Evolutionary conservation across 2,113 vertebrate genomes (phyloP).

Genomic region (Zosterops hypoxanthus): DNA sequence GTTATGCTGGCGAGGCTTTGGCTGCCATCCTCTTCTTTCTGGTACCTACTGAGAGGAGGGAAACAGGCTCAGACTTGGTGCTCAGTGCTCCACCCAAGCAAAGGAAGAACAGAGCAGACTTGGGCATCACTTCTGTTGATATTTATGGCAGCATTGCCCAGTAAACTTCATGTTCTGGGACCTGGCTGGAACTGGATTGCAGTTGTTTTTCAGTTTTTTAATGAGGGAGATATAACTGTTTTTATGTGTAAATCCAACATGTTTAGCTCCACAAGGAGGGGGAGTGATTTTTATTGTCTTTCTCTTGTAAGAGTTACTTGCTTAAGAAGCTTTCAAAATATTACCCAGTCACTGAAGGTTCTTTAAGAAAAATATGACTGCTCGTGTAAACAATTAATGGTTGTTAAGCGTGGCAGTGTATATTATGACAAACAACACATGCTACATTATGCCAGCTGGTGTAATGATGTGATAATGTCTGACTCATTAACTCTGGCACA

Average conservation of each 20-base stretch:
- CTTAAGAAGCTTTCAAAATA: constrained; percentile 79
- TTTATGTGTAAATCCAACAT: not conserved
- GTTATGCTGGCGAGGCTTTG: fast-evolving
- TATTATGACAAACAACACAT: constrained; percentile 99
- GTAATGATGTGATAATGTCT: constrained; percentile 97
- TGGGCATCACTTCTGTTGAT: not conserved
- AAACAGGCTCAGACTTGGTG: not conserved
- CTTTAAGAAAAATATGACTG: constrained; percentile 85
- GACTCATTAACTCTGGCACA: constrained; percentile 98
- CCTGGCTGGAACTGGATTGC: not conserved
- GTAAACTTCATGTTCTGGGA: not conserved
- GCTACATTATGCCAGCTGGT: constrained; percentile 96
- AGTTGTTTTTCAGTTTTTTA: not conserved
- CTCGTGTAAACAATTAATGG: constrained; percentile 91
- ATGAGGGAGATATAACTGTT: not conserved
- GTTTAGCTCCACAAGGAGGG: not conserved
- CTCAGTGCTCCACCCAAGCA: not conserved
- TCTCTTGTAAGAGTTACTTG: constrained; percentile 50
- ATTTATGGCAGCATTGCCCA: not conserved
- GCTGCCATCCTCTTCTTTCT: not conserved
- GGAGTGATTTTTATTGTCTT: constrained; percentile 27
- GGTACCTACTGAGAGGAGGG: not conserved
- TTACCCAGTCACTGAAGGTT: constrained; percentile 80
- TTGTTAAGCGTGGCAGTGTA: constrained; percentile 91
- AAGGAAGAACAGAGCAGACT: not conserved